Evolutionary conservation across 2,113 vertebrate species (phyloP).

Genomic region (Rafetus swinhoei): DNA sequence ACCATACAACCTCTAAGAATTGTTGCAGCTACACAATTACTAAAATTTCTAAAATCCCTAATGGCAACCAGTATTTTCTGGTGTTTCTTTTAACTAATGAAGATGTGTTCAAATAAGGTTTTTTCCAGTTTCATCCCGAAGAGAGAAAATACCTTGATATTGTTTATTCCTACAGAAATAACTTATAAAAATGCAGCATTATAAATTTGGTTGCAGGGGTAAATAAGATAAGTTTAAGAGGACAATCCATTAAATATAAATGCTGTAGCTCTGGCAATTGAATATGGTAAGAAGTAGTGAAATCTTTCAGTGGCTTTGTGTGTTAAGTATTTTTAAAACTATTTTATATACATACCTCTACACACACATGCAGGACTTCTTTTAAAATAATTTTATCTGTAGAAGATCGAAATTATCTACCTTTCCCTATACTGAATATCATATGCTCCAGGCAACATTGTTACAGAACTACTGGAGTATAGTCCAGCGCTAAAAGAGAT

Average conservation of each 20-base stretch:
- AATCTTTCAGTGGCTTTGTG: background rate
- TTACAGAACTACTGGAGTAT: background rate
- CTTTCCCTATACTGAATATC: background rate
- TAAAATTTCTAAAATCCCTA: too few species aligned
- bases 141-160: background rate
- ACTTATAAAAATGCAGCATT: background rate
- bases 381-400: background rate
- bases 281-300: accelerated
- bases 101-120: background rate
- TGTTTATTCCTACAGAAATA: background rate
- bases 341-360: too few species aligned
- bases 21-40: too few species aligned
- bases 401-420: background rate
- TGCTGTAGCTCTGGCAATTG: accelerated
- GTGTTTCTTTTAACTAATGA: background rate
- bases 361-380: accelerated
- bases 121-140: background rate
- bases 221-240: background rate
- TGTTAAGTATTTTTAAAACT: background rate
- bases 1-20: too few species aligned
- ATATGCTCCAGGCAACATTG: background rate
- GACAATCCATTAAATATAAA: background rate
- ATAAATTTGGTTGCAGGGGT: background rate
- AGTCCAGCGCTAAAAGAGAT: background rate
- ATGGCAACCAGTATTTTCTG: background rate